Evolutionary conservation across 2,113 vertebrate genomes (phyloP), one percentile per base, ranked within the genome.

Genomic region (Fregetta grallaria): DNA sequence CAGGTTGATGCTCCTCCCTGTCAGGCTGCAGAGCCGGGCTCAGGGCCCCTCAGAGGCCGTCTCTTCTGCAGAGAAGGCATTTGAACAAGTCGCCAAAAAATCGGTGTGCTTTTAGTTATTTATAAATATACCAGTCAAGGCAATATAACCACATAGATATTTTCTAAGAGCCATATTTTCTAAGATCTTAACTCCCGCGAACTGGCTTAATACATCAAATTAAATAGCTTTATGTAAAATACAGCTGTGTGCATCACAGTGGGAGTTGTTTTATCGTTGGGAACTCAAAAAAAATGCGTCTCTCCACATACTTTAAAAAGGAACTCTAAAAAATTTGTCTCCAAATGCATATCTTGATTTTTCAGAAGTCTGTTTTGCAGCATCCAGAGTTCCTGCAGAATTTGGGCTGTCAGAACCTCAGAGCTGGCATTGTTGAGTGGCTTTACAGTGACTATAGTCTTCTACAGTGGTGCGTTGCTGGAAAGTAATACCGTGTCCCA

Each of bases 221-320:
- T 25, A 42, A 42, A 32, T 40, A 34, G 23, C 17, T 67, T n/a
- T 36, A 23, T 30, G 53, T 30, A 76, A 76, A 55, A 49, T 10
- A 20, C 14, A n/a, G 21, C 47, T 8, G 11, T n/a, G 15, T 72
- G 9, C 22, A 14, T 30, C 25, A 42, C 10, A 29, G 19, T 17
- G 29, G 27, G 61, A 52, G 13, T n/a, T 47, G 27, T 25, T 71
- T 25, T 53, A 13, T 50, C 6, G 2, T 32, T 29, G 22, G 17
- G 26, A 47, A 6, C 27, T 44, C 15, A 11, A 9, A n/a, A n/a
- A 18, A 75, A 18, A 6, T 5, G 4, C 2, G 0, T 67, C 66
- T 77, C 17, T 72, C 18, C 15, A 36, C 1, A 1, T 29, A 11
- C 11, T 52, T 47, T 15, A 27, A 47, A 79, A 87, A n/a, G 27